Base-by-base conservation (phyloP, 23 tunicate genomes). In the Ciona savignyi region DNA sequence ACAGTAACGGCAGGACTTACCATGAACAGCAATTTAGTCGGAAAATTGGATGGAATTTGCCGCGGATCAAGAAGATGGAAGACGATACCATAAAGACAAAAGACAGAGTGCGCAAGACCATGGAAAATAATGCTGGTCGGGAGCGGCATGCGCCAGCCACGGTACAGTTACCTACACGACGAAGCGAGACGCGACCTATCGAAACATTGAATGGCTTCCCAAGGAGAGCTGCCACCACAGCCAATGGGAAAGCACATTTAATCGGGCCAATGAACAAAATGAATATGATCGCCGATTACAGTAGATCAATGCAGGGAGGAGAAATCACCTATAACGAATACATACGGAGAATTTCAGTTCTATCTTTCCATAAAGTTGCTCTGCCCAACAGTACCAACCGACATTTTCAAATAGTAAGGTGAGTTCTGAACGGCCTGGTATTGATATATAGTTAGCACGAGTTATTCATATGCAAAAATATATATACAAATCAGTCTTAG, bases 251-350 rank as follows among this genome's bases (percentile, higher is more conserved):
- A 35, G 65, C 96, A 15, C 96, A 81, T 29, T 34, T 88, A 29
- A 88, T 88, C 27, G 96, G 96, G 9, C 96, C 96, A 15, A 88
- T 82, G 96, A 88, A 88, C 72, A 88, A 88, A 72, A 88, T 88
- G 96, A 80, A 88, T 72, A 88, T 88, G 73, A 88, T 88, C 26
- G 96, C 83, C 21, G 86, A 81, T 63, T 88, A 88, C 83, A 88
- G 96, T 76, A 82, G 65, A 49, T 76, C 86, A 25, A 28, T 88
- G 75, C 83, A 88, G 67, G 85, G 35, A 25, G 75, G 77, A n/a
- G 25, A 72, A 6, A 88, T 88, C 3, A 70, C 77, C 30, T 88
- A 88, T 65, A 79, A 88, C 77, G 88, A 88, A 62, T 88, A 88
- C 66, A 82, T 88, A 23, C 81, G 81, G 51, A 88, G 82, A 71